Evolutionary conservation across 2,113 vertebrate genomes (phyloP).

Genomic region (Antennarius striatus): DNA sequence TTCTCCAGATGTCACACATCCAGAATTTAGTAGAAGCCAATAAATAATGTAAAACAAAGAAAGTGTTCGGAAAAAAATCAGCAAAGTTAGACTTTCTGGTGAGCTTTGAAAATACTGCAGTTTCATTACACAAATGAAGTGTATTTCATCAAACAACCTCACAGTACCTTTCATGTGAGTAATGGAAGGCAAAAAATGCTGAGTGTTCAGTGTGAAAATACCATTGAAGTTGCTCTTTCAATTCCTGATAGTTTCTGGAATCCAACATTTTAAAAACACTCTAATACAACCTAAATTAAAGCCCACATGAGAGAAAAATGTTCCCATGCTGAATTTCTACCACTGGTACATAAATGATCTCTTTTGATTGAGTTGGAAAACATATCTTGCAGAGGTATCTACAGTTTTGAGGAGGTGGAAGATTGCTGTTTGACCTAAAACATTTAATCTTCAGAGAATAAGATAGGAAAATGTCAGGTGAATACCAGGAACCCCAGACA

Average conservation of each 20-base stretch:
- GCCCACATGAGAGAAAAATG: too few species aligned
- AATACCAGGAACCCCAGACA: constrained; percentile 19
- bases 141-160: too few species aligned
- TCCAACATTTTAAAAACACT: too few species aligned
- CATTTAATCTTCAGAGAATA: constrained; percentile 44
- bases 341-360: constrained; percentile 8
- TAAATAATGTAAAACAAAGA: too few species aligned
- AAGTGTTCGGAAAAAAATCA: too few species aligned
- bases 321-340: constrained; percentile 4
- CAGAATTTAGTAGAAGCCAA: too few species aligned
- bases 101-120: too few species aligned
- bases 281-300: neutral
- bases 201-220: constrained; percentile 7
- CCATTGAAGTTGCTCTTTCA: neutral
- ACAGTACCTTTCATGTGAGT: too few species aligned
- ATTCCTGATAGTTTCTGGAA: neutral
- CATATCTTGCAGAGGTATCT: constrained; percentile 23
- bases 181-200: too few species aligned
- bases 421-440: constrained; percentile 24
- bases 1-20: too few species aligned
- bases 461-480: constrained; percentile 43
- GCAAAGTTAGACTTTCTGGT: too few species aligned
- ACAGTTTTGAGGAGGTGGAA: neutral
- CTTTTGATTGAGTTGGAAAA: neutral
- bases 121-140: too few species aligned